phyloP scores from a whole-genome alignment of 1,140 invertebrate species.

The Venturia canescens region DNA sequence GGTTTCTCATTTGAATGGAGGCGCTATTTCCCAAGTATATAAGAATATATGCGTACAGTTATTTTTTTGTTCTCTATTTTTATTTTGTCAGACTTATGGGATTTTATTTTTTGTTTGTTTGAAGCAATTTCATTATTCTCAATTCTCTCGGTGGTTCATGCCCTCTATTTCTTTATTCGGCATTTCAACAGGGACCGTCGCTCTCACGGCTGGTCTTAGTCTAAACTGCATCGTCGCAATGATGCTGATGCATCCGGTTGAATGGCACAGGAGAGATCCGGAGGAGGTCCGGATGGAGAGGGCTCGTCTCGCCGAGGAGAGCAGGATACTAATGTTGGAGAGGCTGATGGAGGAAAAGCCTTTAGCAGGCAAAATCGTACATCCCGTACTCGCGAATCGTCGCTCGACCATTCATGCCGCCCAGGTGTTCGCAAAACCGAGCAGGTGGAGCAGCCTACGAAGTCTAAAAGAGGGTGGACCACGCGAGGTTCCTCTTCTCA shows the following conservation, averaged over 20 bases:
- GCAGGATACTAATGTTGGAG: slow-evolving; percentile 39
- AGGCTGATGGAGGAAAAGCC: slow-evolving; percentile 26
- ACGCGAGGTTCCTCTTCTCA: slow-evolving; percentile 61
- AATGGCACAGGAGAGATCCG: slow-evolving; percentile 66
- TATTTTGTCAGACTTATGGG: background rate
- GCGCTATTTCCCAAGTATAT: no score
- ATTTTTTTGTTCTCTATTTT: background rate
- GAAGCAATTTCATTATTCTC: background rate
- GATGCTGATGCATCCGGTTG: slow-evolving; percentile 72
- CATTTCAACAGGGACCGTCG: slow-evolving; percentile 65
- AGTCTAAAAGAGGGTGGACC: slow-evolving; percentile 68
- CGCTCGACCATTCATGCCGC: slow-evolving; percentile 64
- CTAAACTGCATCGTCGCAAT: slow-evolving; percentile 71
- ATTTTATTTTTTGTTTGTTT: background rate
- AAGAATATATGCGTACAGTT: no score
- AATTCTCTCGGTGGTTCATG: background rate
- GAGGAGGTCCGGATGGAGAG: slow-evolving; percentile 55
- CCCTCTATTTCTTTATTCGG: slow-evolving; percentile 4
- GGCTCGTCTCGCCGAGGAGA: slow-evolving; percentile 40
- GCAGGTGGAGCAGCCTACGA: slow-evolving; percentile 68
- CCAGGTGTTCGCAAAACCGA: slow-evolving; percentile 55
- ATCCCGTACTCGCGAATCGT: slow-evolving; percentile 49
- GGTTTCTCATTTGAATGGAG: no score
- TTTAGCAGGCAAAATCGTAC: slow-evolving; percentile 14
- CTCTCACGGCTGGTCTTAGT: slow-evolving; percentile 71